Conservation (phyloP, 2,797 vertebrate genomes). For the Cygnus olor region DNA sequence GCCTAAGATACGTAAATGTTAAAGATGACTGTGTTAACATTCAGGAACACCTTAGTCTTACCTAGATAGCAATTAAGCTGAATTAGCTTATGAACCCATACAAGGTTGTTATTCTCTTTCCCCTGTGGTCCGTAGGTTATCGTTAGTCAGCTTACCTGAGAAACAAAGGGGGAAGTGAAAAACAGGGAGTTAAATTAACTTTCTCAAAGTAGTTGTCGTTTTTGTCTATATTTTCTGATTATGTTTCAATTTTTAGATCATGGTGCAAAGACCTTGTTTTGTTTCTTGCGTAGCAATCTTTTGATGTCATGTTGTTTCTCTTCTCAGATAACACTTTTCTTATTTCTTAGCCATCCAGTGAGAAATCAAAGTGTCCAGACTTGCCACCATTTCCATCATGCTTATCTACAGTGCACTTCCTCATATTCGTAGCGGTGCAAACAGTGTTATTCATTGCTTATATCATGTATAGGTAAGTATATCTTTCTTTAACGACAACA, state of each 20-base stretch:
- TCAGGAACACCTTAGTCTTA: neutral
- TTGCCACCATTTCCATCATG: slow-evolving; percentile 88
- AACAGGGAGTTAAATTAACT: neutral
- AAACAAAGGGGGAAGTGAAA: neutral
- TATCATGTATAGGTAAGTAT: slow-evolving; percentile 91
- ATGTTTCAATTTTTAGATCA: neutral
- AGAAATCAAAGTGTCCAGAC: slow-evolving; percentile 92
- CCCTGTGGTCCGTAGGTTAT: neutral
- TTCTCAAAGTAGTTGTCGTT: neutral
- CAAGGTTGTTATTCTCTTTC: neutral
- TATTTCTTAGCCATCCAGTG: slow-evolving; percentile 78
- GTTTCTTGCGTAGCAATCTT: neutral
- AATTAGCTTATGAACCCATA: neutral
- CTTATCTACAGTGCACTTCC: slow-evolving; percentile 90
- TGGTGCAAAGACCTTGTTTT: neutral
- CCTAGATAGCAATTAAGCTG: neutral
- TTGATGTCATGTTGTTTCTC: neutral
- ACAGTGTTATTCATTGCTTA: slow-evolving; percentile 93
- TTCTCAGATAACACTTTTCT: neutral
- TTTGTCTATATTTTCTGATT: neutral
- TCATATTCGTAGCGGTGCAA: slow-evolving; percentile 88
- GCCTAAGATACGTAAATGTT: neutral
- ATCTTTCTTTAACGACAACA: neutral
- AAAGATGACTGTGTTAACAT: neutral
- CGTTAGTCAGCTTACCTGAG: neutral